phyloP scores from a whole-genome alignment of 2,888 invertebrate species.

The Aspidapion aeneum region DNA sequence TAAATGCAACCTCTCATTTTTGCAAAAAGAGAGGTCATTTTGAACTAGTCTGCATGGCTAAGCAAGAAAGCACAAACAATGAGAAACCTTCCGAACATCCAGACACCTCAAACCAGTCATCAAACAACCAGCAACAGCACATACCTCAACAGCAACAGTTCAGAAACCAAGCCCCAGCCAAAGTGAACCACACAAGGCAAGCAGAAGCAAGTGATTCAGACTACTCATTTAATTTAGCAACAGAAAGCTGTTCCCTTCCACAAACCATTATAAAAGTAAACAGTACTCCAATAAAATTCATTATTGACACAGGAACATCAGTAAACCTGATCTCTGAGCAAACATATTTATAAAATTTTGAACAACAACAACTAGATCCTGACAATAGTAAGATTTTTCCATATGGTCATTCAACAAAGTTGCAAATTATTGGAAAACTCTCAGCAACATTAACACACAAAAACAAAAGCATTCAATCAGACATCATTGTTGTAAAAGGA shows the following conservation, averaged over 20 bases:
- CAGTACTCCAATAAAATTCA: neutral
- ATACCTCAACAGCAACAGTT: slow-evolving; percentile 8
- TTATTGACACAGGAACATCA: too few species aligned
- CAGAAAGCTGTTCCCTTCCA: slow-evolving; percentile 6
- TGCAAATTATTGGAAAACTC: slow-evolving; percentile 1
- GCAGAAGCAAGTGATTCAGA: too few species aligned
- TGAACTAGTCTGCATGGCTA: slow-evolving; percentile 19
- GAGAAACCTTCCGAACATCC: too few species aligned
- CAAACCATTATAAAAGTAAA: slow-evolving; percentile 7
- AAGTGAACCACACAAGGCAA: slow-evolving; percentile 8
- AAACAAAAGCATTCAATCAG: slow-evolving; percentile 4
- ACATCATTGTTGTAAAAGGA: slow-evolving; percentile 10
- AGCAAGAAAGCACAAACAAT: too few species aligned
- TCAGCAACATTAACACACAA: slow-evolving; percentile 8
- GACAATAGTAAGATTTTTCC: too few species aligned
- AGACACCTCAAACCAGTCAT: too few species aligned
- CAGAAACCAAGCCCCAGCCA: neutral
- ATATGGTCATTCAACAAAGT: slow-evolving; percentile 1
- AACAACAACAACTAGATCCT: too few species aligned
- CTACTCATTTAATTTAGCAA: slow-evolving; percentile 5
- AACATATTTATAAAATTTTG: slow-evolving; percentile 7
- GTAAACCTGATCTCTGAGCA: too few species aligned
- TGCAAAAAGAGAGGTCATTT: slow-evolving; percentile 20
- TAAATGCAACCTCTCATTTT: slow-evolving; percentile 12
- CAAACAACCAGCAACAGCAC: too few species aligned